phyloP scores from a whole-genome alignment of 2,113 vertebrate genomes.

The human region DNA sequence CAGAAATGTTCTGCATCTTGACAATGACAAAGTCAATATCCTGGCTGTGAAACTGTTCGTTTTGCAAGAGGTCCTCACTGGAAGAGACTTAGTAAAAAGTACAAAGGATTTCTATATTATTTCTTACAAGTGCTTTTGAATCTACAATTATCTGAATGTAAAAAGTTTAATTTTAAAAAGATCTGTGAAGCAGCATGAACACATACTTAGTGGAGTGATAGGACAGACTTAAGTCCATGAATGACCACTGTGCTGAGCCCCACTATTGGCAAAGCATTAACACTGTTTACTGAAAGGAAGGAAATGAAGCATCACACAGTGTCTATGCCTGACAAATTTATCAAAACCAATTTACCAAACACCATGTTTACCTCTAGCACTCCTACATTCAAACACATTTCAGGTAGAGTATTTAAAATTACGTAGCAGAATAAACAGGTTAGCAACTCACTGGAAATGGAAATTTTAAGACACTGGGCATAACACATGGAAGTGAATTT shows the following conservation, averaged over 20 bases:
- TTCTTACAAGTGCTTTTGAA: background rate
- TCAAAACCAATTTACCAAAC: background rate
- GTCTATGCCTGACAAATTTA: background rate
- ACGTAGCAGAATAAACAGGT: background rate
- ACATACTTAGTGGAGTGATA: background rate
- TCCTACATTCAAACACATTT: background rate
- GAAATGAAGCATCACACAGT: background rate
- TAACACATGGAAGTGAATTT: background rate
- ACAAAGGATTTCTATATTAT: background rate
- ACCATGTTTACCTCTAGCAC: background rate
- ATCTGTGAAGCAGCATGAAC: background rate
- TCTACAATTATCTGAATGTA: background rate
- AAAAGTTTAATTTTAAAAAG: background rate
- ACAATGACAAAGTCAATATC: background rate
- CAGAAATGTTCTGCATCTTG: background rate
- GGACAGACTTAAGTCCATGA: background rate
- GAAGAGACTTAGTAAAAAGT: background rate
- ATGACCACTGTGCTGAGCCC: background rate
- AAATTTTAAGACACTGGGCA: background rate
- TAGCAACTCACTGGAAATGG: background rate
- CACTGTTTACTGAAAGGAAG: background rate
- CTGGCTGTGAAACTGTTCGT: background rate
- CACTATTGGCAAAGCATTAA: background rate
- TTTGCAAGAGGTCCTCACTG: background rate
- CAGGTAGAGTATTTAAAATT: background rate